A percentile compares a stretch with the other conserved stretches of the same genome.
Conservation (phyloP, 1,140 invertebrate species). For the Aphaenogaster ashmeadi region DNA sequence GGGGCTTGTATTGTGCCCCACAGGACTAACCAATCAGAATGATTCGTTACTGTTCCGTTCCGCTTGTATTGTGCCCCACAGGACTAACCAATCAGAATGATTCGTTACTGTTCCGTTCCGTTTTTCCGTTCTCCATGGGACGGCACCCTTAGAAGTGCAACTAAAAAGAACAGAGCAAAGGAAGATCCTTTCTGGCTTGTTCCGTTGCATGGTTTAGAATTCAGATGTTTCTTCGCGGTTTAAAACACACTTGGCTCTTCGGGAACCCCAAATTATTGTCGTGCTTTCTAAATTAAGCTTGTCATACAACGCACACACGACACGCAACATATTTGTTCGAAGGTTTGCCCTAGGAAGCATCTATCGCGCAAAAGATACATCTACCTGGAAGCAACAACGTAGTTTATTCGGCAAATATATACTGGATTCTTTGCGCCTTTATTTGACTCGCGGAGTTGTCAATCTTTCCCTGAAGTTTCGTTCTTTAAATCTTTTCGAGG, state of each 20-base stretch:
- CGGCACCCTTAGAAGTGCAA: too few species aligned
- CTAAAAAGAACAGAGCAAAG: too few species aligned
- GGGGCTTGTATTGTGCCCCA: too few species aligned
- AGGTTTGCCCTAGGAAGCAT: slow-evolving; percentile 36
- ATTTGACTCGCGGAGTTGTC: neutral
- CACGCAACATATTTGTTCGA: slow-evolving; percentile 29
- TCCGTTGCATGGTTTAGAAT: neutral
- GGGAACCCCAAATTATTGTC: slow-evolving; percentile 51
- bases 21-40: too few species aligned
- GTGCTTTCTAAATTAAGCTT: slow-evolving; percentile 37
- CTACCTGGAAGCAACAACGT: slow-evolving; percentile 18
- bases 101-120: too few species aligned
- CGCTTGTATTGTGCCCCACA: too few species aligned
- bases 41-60: too few species aligned
- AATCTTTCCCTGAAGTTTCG: neutral
- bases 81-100: too few species aligned
- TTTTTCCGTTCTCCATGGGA: too few species aligned
- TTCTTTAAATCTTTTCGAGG: neutral
- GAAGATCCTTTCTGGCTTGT: neutral
- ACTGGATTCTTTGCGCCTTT: neutral
- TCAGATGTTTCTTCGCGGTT: neutral
- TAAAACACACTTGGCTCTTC: slow-evolving; percentile 4
- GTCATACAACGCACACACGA: neutral
- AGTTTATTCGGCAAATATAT: slow-evolving; percentile 1
- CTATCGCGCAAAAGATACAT: slow-evolving; percentile 38